Percentiles rank a stretch among this genome's conserved stretches.
Conservation (phyloP, 2,797 vertebrate species). For the Monodelphis domestica region DNA sequence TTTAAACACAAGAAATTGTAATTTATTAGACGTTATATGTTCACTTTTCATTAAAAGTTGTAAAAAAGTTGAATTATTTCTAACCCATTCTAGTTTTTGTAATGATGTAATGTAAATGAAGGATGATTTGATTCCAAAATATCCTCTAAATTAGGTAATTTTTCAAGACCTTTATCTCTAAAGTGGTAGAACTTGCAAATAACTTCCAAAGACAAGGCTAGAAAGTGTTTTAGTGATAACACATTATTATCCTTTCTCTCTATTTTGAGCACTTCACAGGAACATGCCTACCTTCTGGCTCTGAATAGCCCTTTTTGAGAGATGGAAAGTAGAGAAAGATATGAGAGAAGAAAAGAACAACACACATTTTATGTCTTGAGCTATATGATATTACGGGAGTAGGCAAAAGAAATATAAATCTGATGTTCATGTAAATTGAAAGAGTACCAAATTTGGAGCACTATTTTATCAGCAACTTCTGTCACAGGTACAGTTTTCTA, state of each 20-base stretch:
- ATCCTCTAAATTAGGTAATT: slow-evolving; percentile 80
- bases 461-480: neutral
- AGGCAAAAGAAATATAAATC: slow-evolving; percentile 36
- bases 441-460: slow-evolving; percentile 12
- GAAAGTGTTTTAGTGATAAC: slow-evolving; percentile 55
- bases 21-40: slow-evolving; percentile 79
- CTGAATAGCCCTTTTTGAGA: slow-evolving; percentile 1
- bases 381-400: neutral
- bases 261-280: slow-evolving; percentile 55
- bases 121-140: slow-evolving; percentile 78
- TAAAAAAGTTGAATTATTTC: slow-evolving; percentile 78
- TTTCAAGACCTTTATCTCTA: slow-evolving; percentile 78
- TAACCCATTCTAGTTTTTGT: slow-evolving; percentile 80
- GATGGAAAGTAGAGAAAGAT: neutral
- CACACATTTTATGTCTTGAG: slow-evolving; percentile 24
- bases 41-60: slow-evolving; percentile 78
- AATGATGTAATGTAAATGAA: slow-evolving; percentile 80
- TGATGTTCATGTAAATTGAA: neutral
- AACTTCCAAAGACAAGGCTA: slow-evolving; percentile 43
- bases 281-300: slow-evolving; percentile 21
- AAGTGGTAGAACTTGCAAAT: slow-evolving; percentile 66
- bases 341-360: neutral
- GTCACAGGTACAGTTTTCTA: neutral
- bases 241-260: slow-evolving; percentile 54
- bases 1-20: slow-evolving; percentile 72